These are phyloP conservation scores for Ciona savignyi DNA, from an alignment of 23 tunicate species.

Conservation along the genomic window DNA sequence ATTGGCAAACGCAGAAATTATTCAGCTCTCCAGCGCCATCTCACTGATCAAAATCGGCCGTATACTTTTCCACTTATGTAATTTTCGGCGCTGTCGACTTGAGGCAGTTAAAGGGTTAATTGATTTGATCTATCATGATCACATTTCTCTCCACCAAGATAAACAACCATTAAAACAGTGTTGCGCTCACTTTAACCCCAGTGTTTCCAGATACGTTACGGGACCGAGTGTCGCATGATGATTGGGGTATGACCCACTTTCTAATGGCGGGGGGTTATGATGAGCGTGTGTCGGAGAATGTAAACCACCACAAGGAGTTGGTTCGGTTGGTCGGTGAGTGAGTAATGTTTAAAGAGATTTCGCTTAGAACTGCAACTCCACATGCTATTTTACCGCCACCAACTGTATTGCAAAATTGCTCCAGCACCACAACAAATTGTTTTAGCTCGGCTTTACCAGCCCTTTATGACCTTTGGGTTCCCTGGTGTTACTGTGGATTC, in stretches of 20 bases:
- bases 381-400: background rate
- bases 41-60: too few species aligned
- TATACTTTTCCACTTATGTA: too few species aligned
- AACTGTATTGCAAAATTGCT: background rate
- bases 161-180: too few species aligned
- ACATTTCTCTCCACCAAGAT: too few species aligned
- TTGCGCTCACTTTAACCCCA: background rate
- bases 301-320: constrained; percentile 60
- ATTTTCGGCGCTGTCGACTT: too few species aligned
- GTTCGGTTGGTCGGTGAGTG: constrained; percentile 31
- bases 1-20: too few species aligned
- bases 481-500: too few species aligned
- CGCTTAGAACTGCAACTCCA: background rate
- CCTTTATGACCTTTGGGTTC: too few species aligned
- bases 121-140: too few species aligned
- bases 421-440: background rate
- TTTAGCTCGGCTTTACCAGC: too few species aligned
- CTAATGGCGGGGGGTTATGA: constrained; percentile 97
- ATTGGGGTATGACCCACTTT: constrained; percentile 58
- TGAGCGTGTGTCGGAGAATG: constrained; percentile 65
- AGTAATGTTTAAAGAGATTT: background rate
- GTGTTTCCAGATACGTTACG: constrained; percentile 20
- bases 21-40: too few species aligned
- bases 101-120: too few species aligned
- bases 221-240: constrained; percentile 30